A percentile compares a stretch with the other conserved stretches of the same genome.
phyloP scores from a whole-genome alignment of 2,113 vertebrate species.

The Xiphias gladius region DNA sequence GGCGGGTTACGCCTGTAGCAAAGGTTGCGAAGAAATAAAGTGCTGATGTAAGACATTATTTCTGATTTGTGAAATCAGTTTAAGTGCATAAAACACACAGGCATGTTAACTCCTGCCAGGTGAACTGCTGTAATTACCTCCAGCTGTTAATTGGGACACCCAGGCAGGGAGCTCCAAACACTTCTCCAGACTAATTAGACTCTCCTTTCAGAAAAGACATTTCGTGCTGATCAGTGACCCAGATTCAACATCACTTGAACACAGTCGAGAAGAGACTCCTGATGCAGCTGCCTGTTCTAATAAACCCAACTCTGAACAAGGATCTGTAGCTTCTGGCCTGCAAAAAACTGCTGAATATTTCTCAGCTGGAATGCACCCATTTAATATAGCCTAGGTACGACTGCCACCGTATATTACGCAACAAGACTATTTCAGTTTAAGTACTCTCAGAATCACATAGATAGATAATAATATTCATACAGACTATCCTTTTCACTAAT shows the following conservation, averaged over 20 bases:
- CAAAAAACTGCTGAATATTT: constrained; percentile 12
- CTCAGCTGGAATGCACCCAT: constrained; percentile 31
- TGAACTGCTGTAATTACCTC: constrained; percentile 57
- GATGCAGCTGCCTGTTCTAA: constrained; percentile 35
- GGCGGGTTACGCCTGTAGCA: background rate
- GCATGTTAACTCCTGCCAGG: constrained; percentile 56
- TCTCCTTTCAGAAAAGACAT: constrained; percentile 54
- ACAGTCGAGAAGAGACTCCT: constrained; percentile 39
- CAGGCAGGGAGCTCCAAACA: constrained; percentile 50
- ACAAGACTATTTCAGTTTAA: background rate
- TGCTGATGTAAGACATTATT: background rate
- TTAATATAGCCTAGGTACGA: background rate
- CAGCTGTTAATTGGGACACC: constrained; percentile 65
- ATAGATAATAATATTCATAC: background rate
- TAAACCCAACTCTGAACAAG: constrained; percentile 24
- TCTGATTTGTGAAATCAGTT: constrained; percentile 11
- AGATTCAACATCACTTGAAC: constrained; percentile 68
- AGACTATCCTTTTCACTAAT: background rate
- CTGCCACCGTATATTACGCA: background rate
- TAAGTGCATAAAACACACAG: constrained; percentile 13
- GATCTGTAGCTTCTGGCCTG: constrained; percentile 10
- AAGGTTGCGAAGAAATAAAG: background rate
- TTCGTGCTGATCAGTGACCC: constrained; percentile 80
- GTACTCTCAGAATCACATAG: background rate
- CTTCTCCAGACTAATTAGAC: constrained; percentile 75